phyloP scores from a whole-genome alignment of 2,113 vertebrate genomes.

The Eolophus roseicapilla region DNA sequence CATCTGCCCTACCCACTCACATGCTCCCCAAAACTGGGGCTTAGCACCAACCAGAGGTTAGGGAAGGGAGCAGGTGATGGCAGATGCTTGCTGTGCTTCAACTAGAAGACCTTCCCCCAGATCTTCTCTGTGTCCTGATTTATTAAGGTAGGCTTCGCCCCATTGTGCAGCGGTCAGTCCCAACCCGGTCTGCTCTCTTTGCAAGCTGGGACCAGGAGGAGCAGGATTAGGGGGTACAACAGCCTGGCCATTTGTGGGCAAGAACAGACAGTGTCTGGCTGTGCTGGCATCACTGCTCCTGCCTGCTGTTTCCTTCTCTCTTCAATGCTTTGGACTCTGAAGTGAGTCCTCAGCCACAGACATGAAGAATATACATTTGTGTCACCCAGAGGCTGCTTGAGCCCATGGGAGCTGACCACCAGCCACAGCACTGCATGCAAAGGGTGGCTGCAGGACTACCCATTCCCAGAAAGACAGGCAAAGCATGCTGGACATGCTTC shows the following conservation, averaged over 20 bases:
- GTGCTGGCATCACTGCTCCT: not conserved
- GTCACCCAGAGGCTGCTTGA: not conserved
- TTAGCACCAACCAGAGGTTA: not conserved
- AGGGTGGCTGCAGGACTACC: not conserved
- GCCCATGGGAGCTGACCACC: not conserved
- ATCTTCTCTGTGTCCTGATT: not conserved
- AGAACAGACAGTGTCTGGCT: not conserved
- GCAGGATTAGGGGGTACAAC: not conserved
- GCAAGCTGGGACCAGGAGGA: not conserved
- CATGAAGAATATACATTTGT: fast-evolving
- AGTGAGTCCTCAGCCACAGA: not conserved
- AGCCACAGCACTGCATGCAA: fast-evolving
- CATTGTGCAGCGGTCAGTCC: not conserved
- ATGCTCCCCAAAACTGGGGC: not conserved
- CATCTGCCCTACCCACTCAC: not conserved
- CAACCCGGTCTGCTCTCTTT: not conserved
- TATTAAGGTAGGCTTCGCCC: not conserved
- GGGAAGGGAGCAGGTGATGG: not conserved
- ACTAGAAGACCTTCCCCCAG: not conserved
- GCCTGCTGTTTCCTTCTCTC: not conserved
- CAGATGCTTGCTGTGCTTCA: not conserved
- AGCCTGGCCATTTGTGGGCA: fast-evolving
- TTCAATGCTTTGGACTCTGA: not conserved
- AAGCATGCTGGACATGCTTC: fast-evolving
- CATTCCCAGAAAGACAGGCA: not conserved